Conservation (phyloP, 2,113 vertebrate species). For the Pluvianellus socialis region DNA sequence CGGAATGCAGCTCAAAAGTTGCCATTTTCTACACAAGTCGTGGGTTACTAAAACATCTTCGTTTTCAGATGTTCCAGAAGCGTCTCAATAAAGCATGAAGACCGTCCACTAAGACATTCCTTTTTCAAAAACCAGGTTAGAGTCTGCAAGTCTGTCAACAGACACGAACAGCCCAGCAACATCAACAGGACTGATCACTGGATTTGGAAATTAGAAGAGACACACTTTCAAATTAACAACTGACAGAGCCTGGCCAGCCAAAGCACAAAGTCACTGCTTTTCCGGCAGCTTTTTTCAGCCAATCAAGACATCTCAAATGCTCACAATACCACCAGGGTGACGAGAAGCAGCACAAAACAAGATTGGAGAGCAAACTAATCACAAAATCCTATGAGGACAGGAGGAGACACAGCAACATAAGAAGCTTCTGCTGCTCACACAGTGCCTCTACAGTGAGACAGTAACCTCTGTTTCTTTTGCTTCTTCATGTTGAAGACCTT, state of each 20-base stretch:
- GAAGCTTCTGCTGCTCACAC: not conserved
- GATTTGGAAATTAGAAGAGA: not conserved
- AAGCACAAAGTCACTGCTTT: not conserved
- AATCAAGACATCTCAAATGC: not conserved
- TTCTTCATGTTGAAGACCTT: not conserved
- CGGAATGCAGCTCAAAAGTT: not conserved
- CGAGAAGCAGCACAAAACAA: not conserved
- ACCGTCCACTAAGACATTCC: not conserved
- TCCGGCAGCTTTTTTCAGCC: not conserved
- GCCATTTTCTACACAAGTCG: not conserved
- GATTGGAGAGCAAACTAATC: not conserved
- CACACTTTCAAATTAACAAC: not conserved
- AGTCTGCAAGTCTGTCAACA: not conserved
- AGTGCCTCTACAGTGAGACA: not conserved
- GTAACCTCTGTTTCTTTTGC: not conserved
- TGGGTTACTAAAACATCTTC: not conserved
- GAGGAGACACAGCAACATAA: not conserved
- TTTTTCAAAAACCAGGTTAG: not conserved
- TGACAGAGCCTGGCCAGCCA: not conserved
- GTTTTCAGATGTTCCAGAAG: not conserved
- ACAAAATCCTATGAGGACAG: not conserved
- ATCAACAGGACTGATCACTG: not conserved
- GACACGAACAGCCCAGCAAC: not conserved
- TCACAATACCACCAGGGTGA: not conserved
- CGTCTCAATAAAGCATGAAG: not conserved